A percentile compares a stretch with the other conserved stretches of the same genome.
Conservation (phyloP, 2,113 vertebrate genomes). For the Ameiurus melas region DNA sequence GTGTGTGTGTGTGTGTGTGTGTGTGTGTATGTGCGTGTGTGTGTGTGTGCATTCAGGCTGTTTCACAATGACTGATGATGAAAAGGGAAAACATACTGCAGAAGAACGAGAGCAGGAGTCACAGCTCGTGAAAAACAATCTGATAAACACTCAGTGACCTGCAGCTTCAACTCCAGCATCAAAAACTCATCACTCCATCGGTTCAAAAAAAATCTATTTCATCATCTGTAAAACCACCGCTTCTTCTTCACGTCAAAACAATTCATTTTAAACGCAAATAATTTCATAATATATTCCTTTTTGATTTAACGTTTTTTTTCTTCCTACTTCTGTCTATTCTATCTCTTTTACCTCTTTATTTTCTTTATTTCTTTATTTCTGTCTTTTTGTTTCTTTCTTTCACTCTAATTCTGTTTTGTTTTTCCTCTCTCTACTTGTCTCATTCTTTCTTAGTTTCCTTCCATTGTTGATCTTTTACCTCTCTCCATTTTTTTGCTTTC, state of each 20-base stretch:
- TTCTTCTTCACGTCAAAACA: background rate
- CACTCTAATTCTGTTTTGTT: background rate
- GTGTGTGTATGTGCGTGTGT: background rate
- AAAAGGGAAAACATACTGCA: background rate
- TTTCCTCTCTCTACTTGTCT: too few relatives aligned
- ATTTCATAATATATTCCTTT: background rate
- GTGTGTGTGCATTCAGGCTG: background rate
- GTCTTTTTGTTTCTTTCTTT: too few relatives aligned
- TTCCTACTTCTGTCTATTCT: background rate
- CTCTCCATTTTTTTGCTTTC: too few relatives aligned
- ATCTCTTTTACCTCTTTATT: too few relatives aligned
- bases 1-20: background rate
- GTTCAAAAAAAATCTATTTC: background rate
- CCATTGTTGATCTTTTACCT: too few relatives aligned
- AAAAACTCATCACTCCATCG: background rate
- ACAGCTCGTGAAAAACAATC: background rate
- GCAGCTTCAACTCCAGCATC: background rate
- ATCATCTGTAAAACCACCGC: background rate
- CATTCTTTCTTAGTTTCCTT: too few relatives aligned
- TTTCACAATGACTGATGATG: constrained; percentile 9
- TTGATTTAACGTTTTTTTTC: background rate
- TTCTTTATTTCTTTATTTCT: too few relatives aligned
- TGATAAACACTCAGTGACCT: background rate
- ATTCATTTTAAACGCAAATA: background rate
- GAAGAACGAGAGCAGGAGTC: constrained; percentile 12